Conservation (phyloP, 2,888 invertebrate genomes). For the Sphinx pinastri region DNA sequence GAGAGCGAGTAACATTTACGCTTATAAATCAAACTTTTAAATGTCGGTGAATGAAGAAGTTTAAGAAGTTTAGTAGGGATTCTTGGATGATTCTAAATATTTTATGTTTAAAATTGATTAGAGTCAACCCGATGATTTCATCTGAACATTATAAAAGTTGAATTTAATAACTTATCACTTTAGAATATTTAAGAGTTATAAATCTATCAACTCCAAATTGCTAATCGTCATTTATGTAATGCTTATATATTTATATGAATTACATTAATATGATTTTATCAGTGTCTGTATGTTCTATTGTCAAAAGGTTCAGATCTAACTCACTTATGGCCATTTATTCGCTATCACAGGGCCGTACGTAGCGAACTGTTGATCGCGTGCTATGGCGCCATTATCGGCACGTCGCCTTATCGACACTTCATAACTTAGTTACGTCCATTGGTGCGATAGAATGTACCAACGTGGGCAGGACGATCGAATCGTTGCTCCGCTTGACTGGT, state of each 20-base stretch:
- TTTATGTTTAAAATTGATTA: no score
- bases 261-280: no score
- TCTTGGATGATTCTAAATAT: not conserved
- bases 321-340: not conserved
- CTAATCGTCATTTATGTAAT: no score
- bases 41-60: not conserved
- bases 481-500: not conserved
- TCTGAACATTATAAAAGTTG: no score
- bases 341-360: slow-evolving; percentile 25
- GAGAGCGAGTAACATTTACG: slow-evolving; percentile 25
- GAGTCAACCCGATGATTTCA: no score
- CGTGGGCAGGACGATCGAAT: slow-evolving; percentile 9
- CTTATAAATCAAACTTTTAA: not conserved
- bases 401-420: slow-evolving; percentile 52
- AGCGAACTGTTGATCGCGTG: slow-evolving; percentile 47
- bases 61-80: not conserved
- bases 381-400: slow-evolving; percentile 38
- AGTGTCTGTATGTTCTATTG: no score
- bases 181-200: no score
- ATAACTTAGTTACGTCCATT: slow-evolving; percentile 39
- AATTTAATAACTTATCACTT: no score
- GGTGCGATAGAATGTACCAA: slow-evolving; percentile 18
- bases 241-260: no score
- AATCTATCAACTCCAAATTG: no score
- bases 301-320: not conserved